These are phyloP conservation scores for Helobdella robusta DNA, from an alignment of 2,888 invertebrate genomes.

Conservation along the genomic window DNA sequence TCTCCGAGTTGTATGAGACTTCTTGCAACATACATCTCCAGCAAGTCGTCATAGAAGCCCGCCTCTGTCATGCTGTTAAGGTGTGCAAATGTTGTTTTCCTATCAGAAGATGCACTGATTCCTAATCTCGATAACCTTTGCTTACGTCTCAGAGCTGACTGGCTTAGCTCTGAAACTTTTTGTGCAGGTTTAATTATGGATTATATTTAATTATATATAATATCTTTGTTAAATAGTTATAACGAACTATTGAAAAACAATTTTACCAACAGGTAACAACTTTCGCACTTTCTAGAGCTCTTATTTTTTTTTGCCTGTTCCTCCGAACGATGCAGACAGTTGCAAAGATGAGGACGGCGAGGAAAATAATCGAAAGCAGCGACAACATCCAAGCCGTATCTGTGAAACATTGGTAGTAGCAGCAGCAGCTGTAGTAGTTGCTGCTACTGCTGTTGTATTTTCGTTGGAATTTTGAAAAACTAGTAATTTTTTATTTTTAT, in stretches of 20 bases:
- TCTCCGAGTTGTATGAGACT: background rate
- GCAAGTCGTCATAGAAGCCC: background rate
- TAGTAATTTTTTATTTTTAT: too few relatives aligned
- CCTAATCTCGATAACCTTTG: background rate
- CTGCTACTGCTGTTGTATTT: too few relatives aligned
- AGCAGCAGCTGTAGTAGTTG: background rate
- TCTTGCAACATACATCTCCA: slow-evolving; percentile 11
- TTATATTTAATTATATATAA: background rate
- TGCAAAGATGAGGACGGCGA: background rate
- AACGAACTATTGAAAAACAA: background rate
- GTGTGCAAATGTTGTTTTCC: background rate
- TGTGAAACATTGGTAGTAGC: background rate
- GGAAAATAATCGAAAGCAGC: background rate
- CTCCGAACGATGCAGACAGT: background rate
- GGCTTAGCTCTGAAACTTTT: background rate
- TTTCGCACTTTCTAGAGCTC: background rate
- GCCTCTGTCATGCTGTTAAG: slow-evolving; percentile 10
- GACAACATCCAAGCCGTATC: background rate
- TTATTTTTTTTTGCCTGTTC: background rate
- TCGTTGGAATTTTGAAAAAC: too few relatives aligned
- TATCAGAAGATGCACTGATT: background rate
- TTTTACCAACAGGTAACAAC: too few relatives aligned
- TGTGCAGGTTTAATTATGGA: background rate
- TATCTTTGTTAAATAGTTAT: background rate
- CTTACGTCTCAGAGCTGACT: background rate